Evolutionary conservation across 2,797 vertebrate species (phyloP).

Genomic region (Platyrinchus mystaceus): DNA sequence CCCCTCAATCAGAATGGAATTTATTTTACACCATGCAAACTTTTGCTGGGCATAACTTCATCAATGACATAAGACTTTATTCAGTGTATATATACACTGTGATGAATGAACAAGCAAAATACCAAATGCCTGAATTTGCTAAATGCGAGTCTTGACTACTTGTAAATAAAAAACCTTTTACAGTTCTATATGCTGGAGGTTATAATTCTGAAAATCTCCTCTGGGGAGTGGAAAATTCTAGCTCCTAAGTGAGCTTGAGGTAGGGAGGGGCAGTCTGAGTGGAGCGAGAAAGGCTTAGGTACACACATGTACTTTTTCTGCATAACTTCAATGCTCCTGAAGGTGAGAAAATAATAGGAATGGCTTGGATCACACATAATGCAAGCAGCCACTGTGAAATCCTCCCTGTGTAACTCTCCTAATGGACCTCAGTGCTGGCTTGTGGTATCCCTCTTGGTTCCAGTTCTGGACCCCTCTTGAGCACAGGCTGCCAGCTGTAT

Average conservation of each 20-base stretch:
- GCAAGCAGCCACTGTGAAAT: not conserved
- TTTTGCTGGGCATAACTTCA: not conserved
- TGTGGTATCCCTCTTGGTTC: not conserved
- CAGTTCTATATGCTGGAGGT: not conserved
- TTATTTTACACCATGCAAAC: not conserved
- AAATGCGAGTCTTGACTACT: not conserved
- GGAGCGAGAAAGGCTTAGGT: not conserved
- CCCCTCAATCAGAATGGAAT: too few species aligned
- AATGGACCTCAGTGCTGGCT: not conserved
- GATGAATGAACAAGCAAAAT: not conserved
- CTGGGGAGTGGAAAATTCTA: not conserved
- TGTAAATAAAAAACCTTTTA: not conserved
- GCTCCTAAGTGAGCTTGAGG: not conserved
- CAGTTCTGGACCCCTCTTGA: not conserved
- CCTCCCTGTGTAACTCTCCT: not conserved
- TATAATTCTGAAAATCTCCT: not conserved
- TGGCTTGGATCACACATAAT: not conserved
- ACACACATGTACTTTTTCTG: not conserved
- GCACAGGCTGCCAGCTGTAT: not conserved
- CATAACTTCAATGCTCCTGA: not conserved
- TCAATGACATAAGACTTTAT: not conserved
- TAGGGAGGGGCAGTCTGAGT: not conserved
- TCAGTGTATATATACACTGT: not conserved
- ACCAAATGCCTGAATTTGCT: not conserved
- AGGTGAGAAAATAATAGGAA: not conserved